Evolutionary conservation across 1,140 invertebrate genomes (phyloP).

Genomic region (Nylanderia fulva): DNA sequence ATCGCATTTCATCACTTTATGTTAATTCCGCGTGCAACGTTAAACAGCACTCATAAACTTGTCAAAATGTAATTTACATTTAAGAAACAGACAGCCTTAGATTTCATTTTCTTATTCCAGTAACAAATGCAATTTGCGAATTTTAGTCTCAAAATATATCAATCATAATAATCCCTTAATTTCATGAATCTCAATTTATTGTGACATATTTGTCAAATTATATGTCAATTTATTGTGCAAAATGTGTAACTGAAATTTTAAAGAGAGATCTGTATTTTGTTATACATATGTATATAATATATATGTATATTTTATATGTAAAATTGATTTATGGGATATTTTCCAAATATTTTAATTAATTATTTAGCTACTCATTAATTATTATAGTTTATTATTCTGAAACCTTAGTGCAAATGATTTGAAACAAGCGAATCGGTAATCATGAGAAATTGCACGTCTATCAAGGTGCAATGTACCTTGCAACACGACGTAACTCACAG

Average conservation of each 20-base stretch:
- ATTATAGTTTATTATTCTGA: not conserved
- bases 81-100: not conserved
- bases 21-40: conserved; percentile 26
- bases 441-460: conserved; percentile 12
- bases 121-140: not conserved
- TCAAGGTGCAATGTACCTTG: not conserved
- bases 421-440: conserved; percentile 12
- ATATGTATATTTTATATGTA: not conserved
- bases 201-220: too few relatives aligned
- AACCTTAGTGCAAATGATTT: not conserved
- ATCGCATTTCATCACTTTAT: conserved; percentile 15
- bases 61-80: not conserved
- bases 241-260: not conserved
- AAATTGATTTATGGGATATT: not conserved
- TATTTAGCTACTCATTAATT: not conserved
- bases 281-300: not conserved
- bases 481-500: not conserved
- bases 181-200: not conserved
- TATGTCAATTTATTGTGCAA: not conserved
- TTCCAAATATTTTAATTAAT: conserved; percentile 14
- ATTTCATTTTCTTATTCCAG: not conserved
- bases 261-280: not conserved
- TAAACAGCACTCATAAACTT: not conserved
- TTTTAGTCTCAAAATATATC: not conserved
- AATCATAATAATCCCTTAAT: not conserved